Conservation (phyloP, 2,888 invertebrate genomes). For the Magallana nippona region DNA sequence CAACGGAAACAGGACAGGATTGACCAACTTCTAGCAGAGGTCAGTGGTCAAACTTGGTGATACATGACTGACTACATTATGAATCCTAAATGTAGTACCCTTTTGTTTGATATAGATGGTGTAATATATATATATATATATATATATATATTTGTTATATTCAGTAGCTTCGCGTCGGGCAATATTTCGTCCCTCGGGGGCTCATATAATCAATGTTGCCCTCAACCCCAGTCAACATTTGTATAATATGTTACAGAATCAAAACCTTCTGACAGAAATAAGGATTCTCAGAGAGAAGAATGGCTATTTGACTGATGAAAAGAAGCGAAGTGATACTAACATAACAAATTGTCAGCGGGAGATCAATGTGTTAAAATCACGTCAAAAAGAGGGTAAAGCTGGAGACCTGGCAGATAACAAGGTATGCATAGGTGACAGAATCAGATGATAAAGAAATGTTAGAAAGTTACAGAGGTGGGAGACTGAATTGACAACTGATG, state of each 20-base stretch:
- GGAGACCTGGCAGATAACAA: constrained; percentile 57
- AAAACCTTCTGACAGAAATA: constrained; percentile 64
- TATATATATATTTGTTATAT: no score
- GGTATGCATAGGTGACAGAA: constrained; percentile 37
- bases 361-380: constrained; percentile 49
- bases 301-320: constrained; percentile 59
- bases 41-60: constrained; percentile 14
- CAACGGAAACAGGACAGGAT: constrained; percentile 69
- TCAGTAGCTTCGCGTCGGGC: no score
- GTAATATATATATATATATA: no score
- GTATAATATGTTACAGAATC: constrained; percentile 57
- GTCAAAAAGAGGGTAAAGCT: constrained; percentile 53
- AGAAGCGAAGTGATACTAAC: constrained; percentile 62
- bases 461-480: no score
- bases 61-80: no score
- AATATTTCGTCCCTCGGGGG: no score
- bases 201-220: no score
- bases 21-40: constrained; percentile 67
- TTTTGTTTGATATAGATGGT: no score
- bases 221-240: no score
- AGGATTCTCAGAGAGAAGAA: constrained; percentile 57
- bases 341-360: constrained; percentile 54
- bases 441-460: no score
- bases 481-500: neutral
- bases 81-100: no score